phyloP scores from a whole-genome alignment of 2,113 vertebrate species.

The Vulpes ferrilata region DNA sequence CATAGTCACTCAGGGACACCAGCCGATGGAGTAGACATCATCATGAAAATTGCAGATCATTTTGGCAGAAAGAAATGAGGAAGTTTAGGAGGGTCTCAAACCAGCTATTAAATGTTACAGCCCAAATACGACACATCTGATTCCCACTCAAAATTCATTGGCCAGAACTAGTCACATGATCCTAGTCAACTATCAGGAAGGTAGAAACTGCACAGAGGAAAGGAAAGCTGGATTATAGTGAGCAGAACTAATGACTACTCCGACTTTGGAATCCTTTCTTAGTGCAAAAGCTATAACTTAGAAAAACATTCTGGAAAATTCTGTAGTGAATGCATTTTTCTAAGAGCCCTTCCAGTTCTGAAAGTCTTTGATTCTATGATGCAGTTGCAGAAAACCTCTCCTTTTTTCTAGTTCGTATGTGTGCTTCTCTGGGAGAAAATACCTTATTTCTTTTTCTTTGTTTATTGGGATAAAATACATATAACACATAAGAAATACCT shows the following conservation, averaged over 20 bases:
- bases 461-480: background rate
- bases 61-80: conserved; percentile 11
- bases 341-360: background rate
- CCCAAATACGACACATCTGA: background rate
- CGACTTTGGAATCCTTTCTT: background rate
- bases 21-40: background rate
- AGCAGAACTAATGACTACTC: background rate
- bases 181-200: background rate
- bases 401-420: background rate
- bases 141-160: background rate
- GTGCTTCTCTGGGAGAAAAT: background rate
- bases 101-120: background rate
- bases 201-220: background rate
- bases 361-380: background rate
- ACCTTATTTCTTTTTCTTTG: background rate
- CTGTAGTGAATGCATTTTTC: background rate
- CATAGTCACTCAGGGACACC: background rate
- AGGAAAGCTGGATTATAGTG: background rate
- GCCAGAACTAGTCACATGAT: background rate
- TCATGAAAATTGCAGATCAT: background rate
- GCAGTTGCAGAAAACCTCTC: background rate
- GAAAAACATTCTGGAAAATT: background rate
- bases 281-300: background rate
- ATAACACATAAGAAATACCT: background rate
- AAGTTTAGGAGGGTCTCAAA: background rate